Base-by-base conservation (phyloP, 2,113 vertebrate genomes). In the Psittacula cyanocephala region DNA sequence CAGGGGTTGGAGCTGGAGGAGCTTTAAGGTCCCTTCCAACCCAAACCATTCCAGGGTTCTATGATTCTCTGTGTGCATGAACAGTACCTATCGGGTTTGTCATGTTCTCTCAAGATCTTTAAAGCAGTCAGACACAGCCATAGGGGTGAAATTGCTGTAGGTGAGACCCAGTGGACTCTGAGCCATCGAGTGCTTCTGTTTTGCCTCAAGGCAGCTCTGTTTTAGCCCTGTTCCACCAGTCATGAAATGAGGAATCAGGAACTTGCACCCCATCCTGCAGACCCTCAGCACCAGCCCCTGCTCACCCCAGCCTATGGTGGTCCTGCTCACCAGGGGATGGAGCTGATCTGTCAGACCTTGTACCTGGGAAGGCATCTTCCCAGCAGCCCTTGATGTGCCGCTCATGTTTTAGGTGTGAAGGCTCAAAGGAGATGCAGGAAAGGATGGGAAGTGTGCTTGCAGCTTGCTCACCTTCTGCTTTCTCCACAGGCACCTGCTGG, bases 261-360 rank as follows among this genome's bases (percentile, higher is more conserved):
- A 17, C 0, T 8, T 24, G 39, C 16, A 10, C 1, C 29, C 35
- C 11, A 4, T 37, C 71, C 81, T 23, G 55, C 41, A 57, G 50
- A 33, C 20, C 63, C 33, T 55, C 41, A 19, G 19, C 5, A 33
- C 4, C 68, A 25, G 81, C 17, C 57, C 55, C 37, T 29, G 80
- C 53, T 17, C 43, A 11, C 31, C 55, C 19, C 55, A 57, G 19
- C 19, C 55, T 59, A 23, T 59, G 33, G 55, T 59, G 52, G 44
- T 37, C 35, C 37, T 39, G 55, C 47, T 94, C 63, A 8, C 25
- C n/a, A 1, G 11, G 31, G 39, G n/a, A 14, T 7, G 35, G 17
- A 43, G 59, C 59, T 20, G 67, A 4, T 1, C 8, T 3, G 2
- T 4, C 49, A 33, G 17, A 19, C 22, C 31, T 25, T 0, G 0